Percentiles rank a stretch among this genome's conserved stretches.
phyloP scores from a whole-genome alignment of 2,113 vertebrate genomes.

The Vanacampus margaritifer region DNA sequence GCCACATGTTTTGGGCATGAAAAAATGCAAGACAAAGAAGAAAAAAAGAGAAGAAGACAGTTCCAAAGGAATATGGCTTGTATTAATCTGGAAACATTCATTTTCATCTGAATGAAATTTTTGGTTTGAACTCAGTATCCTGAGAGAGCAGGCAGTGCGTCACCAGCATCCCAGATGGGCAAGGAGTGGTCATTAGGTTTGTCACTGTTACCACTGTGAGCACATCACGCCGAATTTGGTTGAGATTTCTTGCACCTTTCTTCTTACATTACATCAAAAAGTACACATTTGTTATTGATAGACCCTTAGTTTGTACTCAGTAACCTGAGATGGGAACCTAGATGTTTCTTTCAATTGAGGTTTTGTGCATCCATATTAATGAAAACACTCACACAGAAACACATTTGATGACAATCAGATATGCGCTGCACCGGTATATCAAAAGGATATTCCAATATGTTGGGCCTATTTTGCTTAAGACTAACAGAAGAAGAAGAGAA shows the following conservation, averaged over 20 bases:
- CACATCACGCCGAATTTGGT: constrained; percentile 50
- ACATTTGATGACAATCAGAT: constrained; percentile 18
- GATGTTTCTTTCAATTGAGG: constrained; percentile 19
- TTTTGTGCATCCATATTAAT: constrained; percentile 16
- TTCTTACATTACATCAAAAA: constrained; percentile 57
- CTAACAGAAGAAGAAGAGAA: not conserved
- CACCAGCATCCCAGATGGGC: constrained; percentile 69
- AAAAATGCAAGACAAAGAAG: constrained; percentile 55
- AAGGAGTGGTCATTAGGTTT: constrained; percentile 62
- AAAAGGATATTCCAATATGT: not conserved
- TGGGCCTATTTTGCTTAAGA: not conserved
- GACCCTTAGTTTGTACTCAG: constrained; percentile 42
- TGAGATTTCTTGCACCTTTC: constrained; percentile 42
- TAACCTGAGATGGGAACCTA: constrained; percentile 27
- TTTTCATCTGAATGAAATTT: constrained; percentile 80
- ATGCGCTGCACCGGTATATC: constrained; percentile 23
- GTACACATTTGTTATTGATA: constrained; percentile 59
- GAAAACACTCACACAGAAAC: constrained; percentile 6
- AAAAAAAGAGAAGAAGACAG: constrained; percentile 62
- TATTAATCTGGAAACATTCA: constrained; percentile 78
- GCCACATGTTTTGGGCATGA: constrained; percentile 72
- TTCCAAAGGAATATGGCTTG: constrained; percentile 72
- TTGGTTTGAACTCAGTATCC: constrained; percentile 71
- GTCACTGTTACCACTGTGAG: constrained; percentile 58
- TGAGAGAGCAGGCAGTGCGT: constrained; percentile 60